A percentile compares a stretch with the other conserved stretches of the same genome.
These are phyloP conservation scores for Chitala chitala DNA, from an alignment of 2,113 vertebrate genomes.

Conservation along the genomic window DNA sequence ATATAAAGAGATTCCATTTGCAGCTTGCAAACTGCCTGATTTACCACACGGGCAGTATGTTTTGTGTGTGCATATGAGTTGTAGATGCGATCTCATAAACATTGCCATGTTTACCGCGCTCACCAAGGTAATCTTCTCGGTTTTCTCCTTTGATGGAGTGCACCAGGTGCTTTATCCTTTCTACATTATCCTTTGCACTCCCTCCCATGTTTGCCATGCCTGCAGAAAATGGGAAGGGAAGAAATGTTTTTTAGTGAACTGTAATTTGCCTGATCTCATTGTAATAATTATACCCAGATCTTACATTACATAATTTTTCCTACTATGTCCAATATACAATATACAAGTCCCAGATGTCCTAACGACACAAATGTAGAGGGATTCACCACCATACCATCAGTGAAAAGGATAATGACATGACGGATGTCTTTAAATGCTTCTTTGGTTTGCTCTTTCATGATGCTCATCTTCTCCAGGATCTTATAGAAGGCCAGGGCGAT, in stretches of 20 bases:
- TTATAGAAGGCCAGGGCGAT: slow-evolving; percentile 40
- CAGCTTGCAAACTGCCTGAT: too few relatives aligned
- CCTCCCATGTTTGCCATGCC: slow-evolving; percentile 61
- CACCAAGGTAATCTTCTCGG: slow-evolving; percentile 52
- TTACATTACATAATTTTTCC: too few relatives aligned
- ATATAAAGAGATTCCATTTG: too few relatives aligned
- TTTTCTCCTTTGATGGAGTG: slow-evolving; percentile 25
- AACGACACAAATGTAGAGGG: too few relatives aligned
- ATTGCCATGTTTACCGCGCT: slow-evolving; percentile 13
- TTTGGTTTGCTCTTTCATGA: slow-evolving; percentile 27
- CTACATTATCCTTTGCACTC: slow-evolving; percentile 35
- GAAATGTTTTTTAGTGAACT: neutral
- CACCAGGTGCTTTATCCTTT: slow-evolving; percentile 44
- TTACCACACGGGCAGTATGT: too few relatives aligned
- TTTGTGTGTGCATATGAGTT: too few relatives aligned
- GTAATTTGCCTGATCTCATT: neutral
- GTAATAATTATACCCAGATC: too few relatives aligned
- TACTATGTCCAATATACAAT: too few relatives aligned
- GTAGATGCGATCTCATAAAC: too few relatives aligned
- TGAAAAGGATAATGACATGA: slow-evolving; percentile 59
- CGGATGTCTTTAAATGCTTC: slow-evolving; percentile 39
- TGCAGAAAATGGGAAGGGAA: slow-evolving; percentile 26
- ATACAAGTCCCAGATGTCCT: neutral
- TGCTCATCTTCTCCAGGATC: slow-evolving; percentile 39
- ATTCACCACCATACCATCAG: slow-evolving; percentile 57